A percentile compares a stretch with the other conserved stretches of the same genome.
Evolutionary conservation across 2,797 vertebrate genomes (phyloP).

Genomic region (Xyrichtys novacula): DNA sequence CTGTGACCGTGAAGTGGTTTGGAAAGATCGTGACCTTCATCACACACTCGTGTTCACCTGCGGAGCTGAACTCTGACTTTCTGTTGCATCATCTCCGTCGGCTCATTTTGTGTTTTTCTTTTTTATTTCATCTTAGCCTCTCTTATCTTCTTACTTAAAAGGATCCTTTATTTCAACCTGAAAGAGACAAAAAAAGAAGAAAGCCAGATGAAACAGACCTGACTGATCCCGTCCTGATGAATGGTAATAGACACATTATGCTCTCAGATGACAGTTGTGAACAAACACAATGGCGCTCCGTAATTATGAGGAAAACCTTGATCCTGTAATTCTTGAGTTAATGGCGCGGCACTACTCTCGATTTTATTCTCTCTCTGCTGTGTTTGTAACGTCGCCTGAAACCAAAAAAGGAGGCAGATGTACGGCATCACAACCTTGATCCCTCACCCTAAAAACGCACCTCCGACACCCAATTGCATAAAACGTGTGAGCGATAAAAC

Average conservation of each 20-base stretch:
- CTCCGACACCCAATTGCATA: slow-evolving; percentile 31
- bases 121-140: neutral
- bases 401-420: slow-evolving; percentile 38
- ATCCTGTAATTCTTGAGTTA: slow-evolving; percentile 16
- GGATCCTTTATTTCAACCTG: neutral
- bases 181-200: slow-evolving; percentile 10
- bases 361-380: neutral
- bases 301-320: slow-evolving; percentile 14
- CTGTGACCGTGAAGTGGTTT: neutral
- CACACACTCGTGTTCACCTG: neutral
- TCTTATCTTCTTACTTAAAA: neutral
- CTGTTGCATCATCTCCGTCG: slow-evolving; percentile 6
- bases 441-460: slow-evolving; percentile 36
- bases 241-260: neutral
- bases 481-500: slow-evolving; percentile 40
- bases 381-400: slow-evolving; percentile 15
- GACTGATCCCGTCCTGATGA: slow-evolving; percentile 18
- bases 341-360: slow-evolving; percentile 3
- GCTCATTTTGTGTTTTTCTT: neutral
- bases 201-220: slow-evolving; percentile 3
- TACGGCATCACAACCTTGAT: slow-evolving; percentile 37
- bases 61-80: neutral
- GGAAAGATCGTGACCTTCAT: neutral
- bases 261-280: slow-evolving; percentile 13
- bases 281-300: slow-evolving; percentile 13